Evolutionary conservation across 2,888 invertebrate genomes (phyloP).

Genomic region (Ennomos erosarius): DNA sequence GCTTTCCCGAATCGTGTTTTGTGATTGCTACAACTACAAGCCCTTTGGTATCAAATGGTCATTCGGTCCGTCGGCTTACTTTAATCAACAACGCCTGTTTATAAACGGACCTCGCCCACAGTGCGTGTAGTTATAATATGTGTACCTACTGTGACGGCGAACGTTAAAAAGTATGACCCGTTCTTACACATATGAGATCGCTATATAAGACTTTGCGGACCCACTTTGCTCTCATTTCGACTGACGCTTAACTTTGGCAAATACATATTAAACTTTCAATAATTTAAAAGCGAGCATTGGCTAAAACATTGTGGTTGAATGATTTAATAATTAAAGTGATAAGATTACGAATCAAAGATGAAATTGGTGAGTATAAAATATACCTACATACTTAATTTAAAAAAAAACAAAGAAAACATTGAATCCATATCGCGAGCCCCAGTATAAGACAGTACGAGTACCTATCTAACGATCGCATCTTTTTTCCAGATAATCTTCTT

Average conservation of each 20-base stretch:
- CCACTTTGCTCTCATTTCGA: conserved; percentile 83
- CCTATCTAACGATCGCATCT: conserved; percentile 8
- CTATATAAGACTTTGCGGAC: conserved; percentile 81
- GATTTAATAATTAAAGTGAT: conserved; percentile 36
- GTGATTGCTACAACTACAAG: no score
- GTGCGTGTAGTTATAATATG: conserved; percentile 39
- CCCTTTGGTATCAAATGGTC: conserved; percentile 11
- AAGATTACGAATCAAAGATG: conserved; percentile 52
- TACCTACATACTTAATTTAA: no score
- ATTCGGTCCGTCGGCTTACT: conserved; percentile 34
- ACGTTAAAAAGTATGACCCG: conserved; percentile 82
- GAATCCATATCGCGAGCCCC: no score
- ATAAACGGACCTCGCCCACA: conserved; percentile 73
- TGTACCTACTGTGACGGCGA: conserved; percentile 61
- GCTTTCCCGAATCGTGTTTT: no score
- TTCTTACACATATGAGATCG: conserved; percentile 83
- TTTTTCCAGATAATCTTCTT: conserved; percentile 67
- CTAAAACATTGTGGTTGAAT: conserved; percentile 42
- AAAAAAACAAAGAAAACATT: no score
- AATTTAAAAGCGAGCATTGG: conserved; percentile 42
- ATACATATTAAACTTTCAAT: conserved; percentile 65
- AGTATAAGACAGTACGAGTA: no score
- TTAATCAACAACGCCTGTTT: conserved; percentile 38
- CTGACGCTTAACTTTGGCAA: conserved; percentile 78
- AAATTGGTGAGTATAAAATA: conserved; percentile 68